Base-by-base conservation (phyloP, 2,113 vertebrate genomes). In the Scomber colias region DNA sequence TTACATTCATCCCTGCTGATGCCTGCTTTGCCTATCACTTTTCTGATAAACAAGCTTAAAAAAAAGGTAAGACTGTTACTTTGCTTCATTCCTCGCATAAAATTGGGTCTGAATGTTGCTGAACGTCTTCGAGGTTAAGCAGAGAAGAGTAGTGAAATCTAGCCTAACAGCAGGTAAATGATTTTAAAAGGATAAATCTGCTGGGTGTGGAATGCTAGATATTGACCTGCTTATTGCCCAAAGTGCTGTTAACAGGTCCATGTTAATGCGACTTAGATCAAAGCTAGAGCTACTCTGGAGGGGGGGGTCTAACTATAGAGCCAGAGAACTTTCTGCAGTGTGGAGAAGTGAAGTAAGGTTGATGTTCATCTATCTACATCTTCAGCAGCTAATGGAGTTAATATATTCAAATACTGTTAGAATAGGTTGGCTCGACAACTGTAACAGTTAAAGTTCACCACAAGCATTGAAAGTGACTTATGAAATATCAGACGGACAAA, bases 1-100 rank as follows among this genome's bases (percentile, higher is more conserved):
- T 89, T 89, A 78, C 64, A 78, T 44, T 80, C 54, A 84, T 86
- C 77, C 60, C 51, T 24, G 53, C 62, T 67, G 72, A 82, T 76
- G 30, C 72, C 60, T 49, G 65, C 75, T 82, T 79, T 85, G 40
- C 48, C 62, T 11, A 46, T 75, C 67, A 73, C 79, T 77, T 75
- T 73, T 65, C 71, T 63, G 57, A 85, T 75, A 70, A 91, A 87
- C 65, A 55, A 82, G 79, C 60, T 87, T 81, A 53, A 75, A 60
- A 46, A 46, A 79, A 49, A 45, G 66, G 11, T 56, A 75, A 85
- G 71, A 56, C 64, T 74, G 35, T 71, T 75, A 69, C 40, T 79
- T 59, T 53, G 76, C 77, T 79, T 69, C 48, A 3, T 63, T 55
- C 51, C 57, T 71, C 5, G 0, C 17, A 60, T 7, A 59, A 57